These are phyloP conservation scores for Xiphophorus couchianus DNA, from an alignment of 2,113 vertebrate genomes.

Conservation along the genomic window DNA sequence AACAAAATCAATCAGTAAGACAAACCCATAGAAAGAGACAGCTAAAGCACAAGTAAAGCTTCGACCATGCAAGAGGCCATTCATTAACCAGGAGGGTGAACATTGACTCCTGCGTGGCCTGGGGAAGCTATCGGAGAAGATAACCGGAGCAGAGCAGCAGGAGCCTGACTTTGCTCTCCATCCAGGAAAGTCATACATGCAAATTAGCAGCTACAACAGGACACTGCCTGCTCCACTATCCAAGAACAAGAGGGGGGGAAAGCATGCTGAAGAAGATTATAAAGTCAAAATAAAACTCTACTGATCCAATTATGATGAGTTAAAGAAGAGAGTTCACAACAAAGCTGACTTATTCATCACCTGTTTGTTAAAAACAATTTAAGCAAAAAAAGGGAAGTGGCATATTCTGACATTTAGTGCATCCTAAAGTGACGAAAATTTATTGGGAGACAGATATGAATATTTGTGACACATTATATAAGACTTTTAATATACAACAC, in stretches of 20 bases:
- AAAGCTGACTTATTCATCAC: not conserved
- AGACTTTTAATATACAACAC: too few species aligned
- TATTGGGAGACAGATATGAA: not conserved
- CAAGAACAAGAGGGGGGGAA: slow-evolving; percentile 11
- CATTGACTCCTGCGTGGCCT: slow-evolving; percentile 11
- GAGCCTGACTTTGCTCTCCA: slow-evolving; percentile 18
- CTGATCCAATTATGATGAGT: not conserved
- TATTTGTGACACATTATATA: not conserved
- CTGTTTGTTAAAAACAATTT: too few species aligned
- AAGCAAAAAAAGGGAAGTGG: not conserved
- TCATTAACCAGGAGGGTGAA: slow-evolving; percentile 10
- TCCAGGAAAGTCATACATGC: slow-evolving; percentile 44
- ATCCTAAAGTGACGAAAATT: not conserved
- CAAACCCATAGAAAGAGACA: slow-evolving; percentile 8
- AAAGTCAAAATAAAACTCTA: not conserved
- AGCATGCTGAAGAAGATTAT: slow-evolving; percentile 3
- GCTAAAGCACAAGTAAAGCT: slow-evolving; percentile 18
- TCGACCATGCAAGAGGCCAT: not conserved
- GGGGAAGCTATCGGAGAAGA: slow-evolving; percentile 26
- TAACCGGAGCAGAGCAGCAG: slow-evolving; percentile 14
- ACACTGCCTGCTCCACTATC: slow-evolving; percentile 14
- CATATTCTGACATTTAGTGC: not conserved
- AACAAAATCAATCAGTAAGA: slow-evolving; percentile 12
- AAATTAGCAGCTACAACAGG: slow-evolving; percentile 31
- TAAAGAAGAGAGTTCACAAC: slow-evolving; percentile 15